A percentile compares a stretch with the other conserved stretches of the same genome.
These are phyloP conservation scores for Didymodactylos carnosus DNA, from an alignment of 2,888 invertebrate species.

Conservation along the genomic window DNA sequence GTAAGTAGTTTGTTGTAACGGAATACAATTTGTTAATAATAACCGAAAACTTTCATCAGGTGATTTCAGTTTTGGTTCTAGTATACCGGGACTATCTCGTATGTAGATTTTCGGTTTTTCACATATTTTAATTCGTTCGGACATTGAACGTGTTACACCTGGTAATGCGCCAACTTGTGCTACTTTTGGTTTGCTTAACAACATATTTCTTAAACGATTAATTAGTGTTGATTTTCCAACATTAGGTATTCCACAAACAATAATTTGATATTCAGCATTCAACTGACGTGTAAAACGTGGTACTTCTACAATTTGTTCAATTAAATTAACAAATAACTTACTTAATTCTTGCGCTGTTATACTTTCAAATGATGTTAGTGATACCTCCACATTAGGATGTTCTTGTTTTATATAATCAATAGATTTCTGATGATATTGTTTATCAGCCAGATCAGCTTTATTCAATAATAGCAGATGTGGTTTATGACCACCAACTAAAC, in stretches of 20 bases:
- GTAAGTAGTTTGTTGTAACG: background rate
- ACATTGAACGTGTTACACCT: constrained; percentile 8
- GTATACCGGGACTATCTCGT: constrained; percentile 11
- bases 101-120: constrained; percentile 1
- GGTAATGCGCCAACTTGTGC: constrained; percentile 7
- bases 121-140: constrained; percentile 6
- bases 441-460: constrained; percentile 9
- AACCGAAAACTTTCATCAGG: background rate
- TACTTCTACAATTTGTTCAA: background rate
- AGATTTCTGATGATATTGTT: background rate
- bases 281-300: background rate
- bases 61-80: constrained; percentile 10
- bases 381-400: background rate
- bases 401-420: constrained; percentile 5
- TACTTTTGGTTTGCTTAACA: background rate
- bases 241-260: constrained; percentile 14
- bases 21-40: background rate
- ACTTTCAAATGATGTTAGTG: background rate
- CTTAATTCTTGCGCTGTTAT: background rate
- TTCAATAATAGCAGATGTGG: constrained; percentile 12
- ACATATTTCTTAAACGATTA: background rate
- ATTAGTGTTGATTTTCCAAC: constrained; percentile 13
- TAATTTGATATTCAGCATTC: background rate
- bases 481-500: constrained; percentile 6
- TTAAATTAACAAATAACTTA: background rate